A percentile compares a stretch with the other conserved stretches of the same genome.
These are phyloP conservation scores for Xestia c-nigrum DNA, from an alignment of 2,888 invertebrate species.

Conservation along the genomic window DNA sequence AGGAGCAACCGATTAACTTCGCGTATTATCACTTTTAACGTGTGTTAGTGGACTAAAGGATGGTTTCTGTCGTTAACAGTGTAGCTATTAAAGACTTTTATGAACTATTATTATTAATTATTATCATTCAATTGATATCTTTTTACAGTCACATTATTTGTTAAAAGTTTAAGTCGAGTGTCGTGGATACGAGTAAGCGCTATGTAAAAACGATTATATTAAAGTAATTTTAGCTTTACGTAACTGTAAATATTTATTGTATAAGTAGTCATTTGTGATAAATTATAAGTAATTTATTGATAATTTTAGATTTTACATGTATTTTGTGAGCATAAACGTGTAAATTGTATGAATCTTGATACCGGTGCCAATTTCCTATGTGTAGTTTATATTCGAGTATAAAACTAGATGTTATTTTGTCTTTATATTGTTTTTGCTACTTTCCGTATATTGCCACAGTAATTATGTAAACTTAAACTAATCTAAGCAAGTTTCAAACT, in stretches of 20 bases:
- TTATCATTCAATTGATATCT: constrained; percentile 53
- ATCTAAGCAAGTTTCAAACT: constrained; percentile 10
- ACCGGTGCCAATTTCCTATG: constrained; percentile 83
- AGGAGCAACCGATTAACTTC: constrained; percentile 85
- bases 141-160: constrained; percentile 47
- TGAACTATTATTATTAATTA: constrained; percentile 47
- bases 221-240: constrained; percentile 60
- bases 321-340: constrained; percentile 73
- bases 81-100: constrained; percentile 27
- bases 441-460: constrained; percentile 27
- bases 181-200: constrained; percentile 56
- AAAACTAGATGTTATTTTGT: constrained; percentile 57
- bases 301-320: constrained; percentile 80
- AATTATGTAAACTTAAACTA: constrained; percentile 16
- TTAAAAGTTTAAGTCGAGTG: constrained; percentile 43
- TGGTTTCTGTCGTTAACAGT: constrained; percentile 14
- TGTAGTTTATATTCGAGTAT: constrained; percentile 65
- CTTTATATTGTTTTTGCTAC: constrained; percentile 16
- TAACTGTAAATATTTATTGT: constrained; percentile 76
- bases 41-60: constrained; percentile 37
- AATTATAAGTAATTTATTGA: constrained; percentile 85
- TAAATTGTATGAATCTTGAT: constrained; percentile 70
- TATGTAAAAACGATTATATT: constrained; percentile 69
- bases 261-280: constrained; percentile 85
- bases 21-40: constrained; percentile 87